Conservation (phyloP, 2,888 invertebrate genomes). For the Melinopterus prodromus region DNA sequence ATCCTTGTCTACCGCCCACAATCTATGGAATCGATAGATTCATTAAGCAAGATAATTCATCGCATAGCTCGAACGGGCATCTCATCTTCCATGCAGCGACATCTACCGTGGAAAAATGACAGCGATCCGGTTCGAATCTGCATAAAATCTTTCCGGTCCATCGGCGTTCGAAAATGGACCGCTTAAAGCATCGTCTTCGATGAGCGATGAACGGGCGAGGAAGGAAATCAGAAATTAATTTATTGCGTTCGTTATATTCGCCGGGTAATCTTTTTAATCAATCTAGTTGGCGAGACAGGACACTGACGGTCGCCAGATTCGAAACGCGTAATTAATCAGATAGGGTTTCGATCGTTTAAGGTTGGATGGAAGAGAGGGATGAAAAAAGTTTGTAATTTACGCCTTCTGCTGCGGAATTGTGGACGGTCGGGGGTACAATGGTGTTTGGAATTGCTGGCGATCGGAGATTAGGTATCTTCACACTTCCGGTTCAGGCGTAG, state of each 20-base stretch:
- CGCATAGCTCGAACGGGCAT: not conserved
- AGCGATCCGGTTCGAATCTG: not conserved
- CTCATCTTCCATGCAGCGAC: not conserved
- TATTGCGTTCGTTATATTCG: not conserved
- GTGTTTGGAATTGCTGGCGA: not conserved
- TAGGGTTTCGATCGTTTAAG: constrained; percentile 4
- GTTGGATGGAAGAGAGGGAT: not conserved
- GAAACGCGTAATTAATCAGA: constrained; percentile 4
- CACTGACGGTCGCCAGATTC: not conserved
- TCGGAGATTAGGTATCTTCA: not conserved
- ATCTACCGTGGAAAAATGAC: not conserved
- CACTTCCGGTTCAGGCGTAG: not conserved
- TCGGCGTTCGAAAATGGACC: not conserved
- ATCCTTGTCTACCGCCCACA: no score
- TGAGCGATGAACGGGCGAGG: not conserved
- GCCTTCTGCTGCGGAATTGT: not conserved
- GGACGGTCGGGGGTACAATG: not conserved
- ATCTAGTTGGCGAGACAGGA: not conserved
- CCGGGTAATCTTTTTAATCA: not conserved
- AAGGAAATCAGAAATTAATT: not conserved
- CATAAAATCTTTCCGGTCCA: not conserved
- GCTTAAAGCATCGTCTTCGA: not conserved
- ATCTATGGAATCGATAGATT: not conserved
- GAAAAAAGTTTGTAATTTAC: not conserved
- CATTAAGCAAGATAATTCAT: not conserved